Conservation (phyloP, 2,113 vertebrate species). For the Nyctibius bracteatus region DNA sequence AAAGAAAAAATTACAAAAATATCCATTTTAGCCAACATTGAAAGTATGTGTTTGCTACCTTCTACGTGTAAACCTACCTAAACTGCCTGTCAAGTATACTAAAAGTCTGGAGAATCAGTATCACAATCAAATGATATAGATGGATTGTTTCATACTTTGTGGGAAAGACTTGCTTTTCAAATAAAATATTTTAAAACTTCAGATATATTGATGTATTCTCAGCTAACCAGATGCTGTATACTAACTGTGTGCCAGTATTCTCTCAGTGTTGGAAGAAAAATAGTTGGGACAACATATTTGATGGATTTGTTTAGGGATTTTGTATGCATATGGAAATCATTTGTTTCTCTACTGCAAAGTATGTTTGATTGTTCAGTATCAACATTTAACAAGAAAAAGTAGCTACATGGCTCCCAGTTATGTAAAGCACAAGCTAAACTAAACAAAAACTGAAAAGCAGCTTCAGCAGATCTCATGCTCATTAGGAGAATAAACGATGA, state of each 20-base stretch:
- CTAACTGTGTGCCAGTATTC: slow-evolving; percentile 28
- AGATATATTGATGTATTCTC: slow-evolving; percentile 8
- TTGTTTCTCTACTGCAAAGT: slow-evolving; percentile 57
- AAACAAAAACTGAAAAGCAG: slow-evolving; percentile 55
- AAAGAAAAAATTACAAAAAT: not conserved
- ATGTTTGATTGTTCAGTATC: slow-evolving; percentile 56
- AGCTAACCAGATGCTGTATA: slow-evolving; percentile 42
- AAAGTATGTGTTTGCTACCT: not conserved
- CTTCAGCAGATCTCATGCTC: slow-evolving; percentile 23
- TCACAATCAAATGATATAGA: not conserved
- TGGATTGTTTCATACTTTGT: not conserved
- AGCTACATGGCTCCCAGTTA: slow-evolving; percentile 55
- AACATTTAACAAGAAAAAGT: slow-evolving; percentile 65
- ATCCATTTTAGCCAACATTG: not conserved
- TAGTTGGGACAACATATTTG: slow-evolving; percentile 45
- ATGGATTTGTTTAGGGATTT: slow-evolving; percentile 67
- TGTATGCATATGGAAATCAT: slow-evolving; percentile 63
- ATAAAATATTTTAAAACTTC: not conserved
- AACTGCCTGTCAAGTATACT: not conserved
- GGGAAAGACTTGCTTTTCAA: slow-evolving; percentile 29
- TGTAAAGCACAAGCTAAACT: slow-evolving; percentile 39
- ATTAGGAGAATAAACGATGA: slow-evolving; percentile 13
- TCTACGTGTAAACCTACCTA: not conserved
- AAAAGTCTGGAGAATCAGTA: not conserved
- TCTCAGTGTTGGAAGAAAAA: slow-evolving; percentile 47